A percentile compares a stretch with the other conserved stretches of the same genome.
Conservation (phyloP, 2,113 vertebrate species). For the Xerus inauris region DNA sequence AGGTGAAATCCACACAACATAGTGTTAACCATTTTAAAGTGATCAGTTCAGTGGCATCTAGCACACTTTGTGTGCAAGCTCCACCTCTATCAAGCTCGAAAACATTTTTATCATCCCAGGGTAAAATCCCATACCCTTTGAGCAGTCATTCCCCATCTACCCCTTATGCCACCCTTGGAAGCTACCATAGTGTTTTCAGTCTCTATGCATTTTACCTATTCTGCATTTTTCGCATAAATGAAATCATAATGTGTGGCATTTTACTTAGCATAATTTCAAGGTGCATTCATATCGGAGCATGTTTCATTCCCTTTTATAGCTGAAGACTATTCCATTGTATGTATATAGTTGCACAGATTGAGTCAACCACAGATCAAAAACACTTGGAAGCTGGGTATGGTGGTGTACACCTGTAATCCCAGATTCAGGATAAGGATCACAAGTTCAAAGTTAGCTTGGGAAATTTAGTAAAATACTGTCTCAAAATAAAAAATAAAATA, state of each 20-base stretch:
- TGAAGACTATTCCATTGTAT: neutral
- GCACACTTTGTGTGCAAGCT: neutral
- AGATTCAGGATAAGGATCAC: too few species aligned
- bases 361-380: neutral
- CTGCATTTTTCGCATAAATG: neutral
- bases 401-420: too few species aligned
- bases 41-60: neutral
- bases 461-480: too few species aligned
- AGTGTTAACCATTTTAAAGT: neutral
- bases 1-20: neutral
- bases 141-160: neutral
- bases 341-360: too few species aligned
- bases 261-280: neutral
- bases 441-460: too few species aligned
- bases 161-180: neutral
- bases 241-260: neutral
- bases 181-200: neutral
- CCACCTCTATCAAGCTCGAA: neutral
- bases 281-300: neutral
- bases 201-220: neutral
- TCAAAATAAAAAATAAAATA: too few species aligned
- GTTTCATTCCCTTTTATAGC: neutral
- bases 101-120: neutral
- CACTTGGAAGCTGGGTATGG: too few species aligned
- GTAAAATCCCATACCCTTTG: neutral